Base-by-base conservation (phyloP, 2,888 invertebrate genomes). In the Nysson spinosus region DNA sequence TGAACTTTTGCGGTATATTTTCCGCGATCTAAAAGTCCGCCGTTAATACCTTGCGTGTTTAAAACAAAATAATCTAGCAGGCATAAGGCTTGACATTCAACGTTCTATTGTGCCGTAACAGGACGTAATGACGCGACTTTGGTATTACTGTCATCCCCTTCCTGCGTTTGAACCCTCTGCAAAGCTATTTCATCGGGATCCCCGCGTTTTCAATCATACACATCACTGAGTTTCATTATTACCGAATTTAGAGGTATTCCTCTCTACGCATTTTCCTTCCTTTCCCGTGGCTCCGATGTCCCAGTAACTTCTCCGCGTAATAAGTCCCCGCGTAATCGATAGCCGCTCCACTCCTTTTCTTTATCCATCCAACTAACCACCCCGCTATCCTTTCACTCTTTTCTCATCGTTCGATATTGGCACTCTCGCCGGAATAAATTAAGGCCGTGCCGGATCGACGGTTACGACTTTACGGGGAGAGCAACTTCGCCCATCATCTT, bases 211-310 rank as follows among this genome's bases (percentile, higher is more conserved):
- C 83, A 81, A 85, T 85, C 83, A 84, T 82, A 79, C 85, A 82
- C 83, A 77, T 83, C 82, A 72, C 75, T 82, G 81, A 77, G 72
- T 84, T 84, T 82, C 79, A 80, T 84, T 84, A 84, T 85, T 82
- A 78, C 77, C 76, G 77, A 83, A 84, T 84, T 84, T 78, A 72
- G 69, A 73, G 74, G 69, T 77, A 79, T 78, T 82, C 69, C 66
- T 65, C 62, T 54, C 49, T 52, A 68, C 63, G 61, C n/a, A n/a
- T n/a, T 60, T 50, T 67, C 62, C 69, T 66, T 67, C 57, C 62
- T 71, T 66, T 63, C 68, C 62, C 64, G 70, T 62, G 71, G 58
- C 70, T 71, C 40, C 52, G 30, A 22, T 58, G 52, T 51, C 64
- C 56, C 63, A 72, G 70, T 66, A 70, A 74, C 63, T 69, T 50